Evolutionary conservation across 2,797 vertebrate species (phyloP).

Genomic region (Amniataba percoides): DNA sequence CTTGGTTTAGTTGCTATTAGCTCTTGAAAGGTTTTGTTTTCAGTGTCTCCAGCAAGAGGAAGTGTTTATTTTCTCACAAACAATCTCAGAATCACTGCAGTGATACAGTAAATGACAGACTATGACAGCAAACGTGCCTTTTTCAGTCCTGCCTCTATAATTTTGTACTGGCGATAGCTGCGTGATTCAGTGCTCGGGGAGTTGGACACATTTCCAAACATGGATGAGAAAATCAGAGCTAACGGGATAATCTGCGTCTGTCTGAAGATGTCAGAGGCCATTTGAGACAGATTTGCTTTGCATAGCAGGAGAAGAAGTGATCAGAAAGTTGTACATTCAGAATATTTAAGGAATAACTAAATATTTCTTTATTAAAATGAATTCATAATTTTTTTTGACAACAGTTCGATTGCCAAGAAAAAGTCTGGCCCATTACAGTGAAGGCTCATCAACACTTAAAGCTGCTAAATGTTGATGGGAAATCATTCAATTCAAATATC

Average conservation of each 20-base stretch:
- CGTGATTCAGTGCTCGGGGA: not conserved
- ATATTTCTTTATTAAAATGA: not conserved
- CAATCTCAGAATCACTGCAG: not conserved
- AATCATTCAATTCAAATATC: too few species aligned
- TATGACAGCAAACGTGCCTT: not conserved
- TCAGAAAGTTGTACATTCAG: not conserved
- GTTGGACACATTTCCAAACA: not conserved
- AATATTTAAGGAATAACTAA: not conserved
- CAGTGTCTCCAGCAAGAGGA: not conserved
- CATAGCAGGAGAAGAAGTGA: not conserved
- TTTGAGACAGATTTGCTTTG: not conserved
- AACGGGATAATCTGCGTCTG: not conserved
- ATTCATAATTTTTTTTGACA: not conserved
- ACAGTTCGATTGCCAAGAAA: not conserved
- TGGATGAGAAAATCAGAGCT: not conserved
- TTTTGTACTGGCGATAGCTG: not conserved
- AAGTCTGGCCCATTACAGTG: too few species aligned
- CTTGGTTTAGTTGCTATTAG: not conserved
- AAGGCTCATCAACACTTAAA: too few species aligned
- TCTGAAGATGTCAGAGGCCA: not conserved
- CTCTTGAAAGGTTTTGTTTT: not conserved
- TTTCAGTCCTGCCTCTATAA: not conserved
- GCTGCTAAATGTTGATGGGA: too few species aligned
- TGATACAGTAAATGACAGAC: not conserved
- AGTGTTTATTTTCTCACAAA: constrained; percentile 2